These are phyloP conservation scores for Scolanthus callimorphus DNA, from an alignment of 92 coral and sea anemone species.

Conservation along the genomic window DNA sequence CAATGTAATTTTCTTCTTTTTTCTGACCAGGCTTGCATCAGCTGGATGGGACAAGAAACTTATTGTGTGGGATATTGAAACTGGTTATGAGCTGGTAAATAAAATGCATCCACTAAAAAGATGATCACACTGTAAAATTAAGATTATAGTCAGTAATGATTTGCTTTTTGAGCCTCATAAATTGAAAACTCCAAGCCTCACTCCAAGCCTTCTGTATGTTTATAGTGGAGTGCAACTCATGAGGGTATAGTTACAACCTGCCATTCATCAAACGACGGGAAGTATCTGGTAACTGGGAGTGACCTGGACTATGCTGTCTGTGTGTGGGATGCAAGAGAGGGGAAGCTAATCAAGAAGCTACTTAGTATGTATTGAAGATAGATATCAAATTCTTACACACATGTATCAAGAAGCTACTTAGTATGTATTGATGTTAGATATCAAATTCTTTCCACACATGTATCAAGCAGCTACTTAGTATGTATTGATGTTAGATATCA, in stretches of 20 bases:
- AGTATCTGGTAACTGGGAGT: conserved; percentile 85
- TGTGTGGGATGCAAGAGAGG: conserved; percentile 93
- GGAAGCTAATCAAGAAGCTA: conserved; percentile 68
- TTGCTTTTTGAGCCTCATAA: too few relatives aligned
- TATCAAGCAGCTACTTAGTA: too few relatives aligned
- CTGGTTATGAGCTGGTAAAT: conserved; percentile 87
- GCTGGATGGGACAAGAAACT: conserved; percentile 98
- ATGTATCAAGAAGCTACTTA: too few relatives aligned
- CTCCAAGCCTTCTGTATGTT: too few relatives aligned
- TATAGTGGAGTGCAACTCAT: conserved; percentile 88
- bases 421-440: too few relatives aligned
- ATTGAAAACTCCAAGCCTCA: neutral
- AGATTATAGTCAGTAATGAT: too few relatives aligned
- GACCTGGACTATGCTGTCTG: conserved; percentile 88
- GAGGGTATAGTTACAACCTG: conserved; percentile 90
- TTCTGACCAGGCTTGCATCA: conserved; percentile 90
- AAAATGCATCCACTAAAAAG: too few relatives aligned
- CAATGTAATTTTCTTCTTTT: neutral
- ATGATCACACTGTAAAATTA: too few relatives aligned
- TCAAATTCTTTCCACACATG: too few relatives aligned
- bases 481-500: too few relatives aligned
- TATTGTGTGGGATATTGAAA: conserved; percentile 79
- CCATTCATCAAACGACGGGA: conserved; percentile 91
- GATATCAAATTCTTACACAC: too few relatives aligned
- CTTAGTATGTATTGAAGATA: conserved; percentile 77